Evolutionary conservation across 2,797 vertebrate species (phyloP).

Genomic region (Tiaroga cobitis): DNA sequence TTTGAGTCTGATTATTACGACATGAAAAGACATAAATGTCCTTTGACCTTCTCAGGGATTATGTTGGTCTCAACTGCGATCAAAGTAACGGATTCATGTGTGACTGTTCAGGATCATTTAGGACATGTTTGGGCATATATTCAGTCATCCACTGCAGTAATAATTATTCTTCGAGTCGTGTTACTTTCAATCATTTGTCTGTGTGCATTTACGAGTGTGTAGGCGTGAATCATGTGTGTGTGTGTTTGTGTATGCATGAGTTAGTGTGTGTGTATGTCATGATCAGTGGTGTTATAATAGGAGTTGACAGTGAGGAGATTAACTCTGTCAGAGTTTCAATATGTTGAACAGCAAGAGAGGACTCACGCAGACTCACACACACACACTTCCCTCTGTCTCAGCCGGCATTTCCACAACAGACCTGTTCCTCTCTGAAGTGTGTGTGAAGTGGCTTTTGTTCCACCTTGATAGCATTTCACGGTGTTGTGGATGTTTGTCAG

Average conservation of each 20-base stretch:
- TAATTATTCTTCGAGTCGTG: not conserved
- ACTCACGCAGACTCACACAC: conserved; percentile 56
- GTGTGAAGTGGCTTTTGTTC: conserved; percentile 60
- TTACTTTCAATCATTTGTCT: conserved; percentile 18
- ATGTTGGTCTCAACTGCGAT: conserved; percentile 24
- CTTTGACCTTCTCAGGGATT: conserved; percentile 43
- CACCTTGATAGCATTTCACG: conserved; percentile 54
- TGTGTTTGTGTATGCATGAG: conserved; percentile 46
- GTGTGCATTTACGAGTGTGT: conserved; percentile 25
- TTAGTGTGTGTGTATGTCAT: conserved; percentile 51
- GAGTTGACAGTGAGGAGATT: conserved; percentile 67
- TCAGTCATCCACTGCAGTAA: conserved; percentile 24
- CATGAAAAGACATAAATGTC: conserved; percentile 34
- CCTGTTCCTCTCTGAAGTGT: conserved; percentile 62
- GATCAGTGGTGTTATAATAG: conserved; percentile 65
- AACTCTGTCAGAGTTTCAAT: conserved; percentile 68
- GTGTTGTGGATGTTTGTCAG: conserved; percentile 44
- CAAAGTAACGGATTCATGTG: not conserved
- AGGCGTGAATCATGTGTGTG: not conserved
- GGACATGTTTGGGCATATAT: not conserved
- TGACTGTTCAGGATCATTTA: conserved; percentile 13
- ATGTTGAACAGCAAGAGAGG: conserved; percentile 56
- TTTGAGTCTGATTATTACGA: conserved; percentile 20
- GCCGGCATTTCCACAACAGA: conserved; percentile 64
- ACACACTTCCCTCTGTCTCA: conserved; percentile 54